Conservation (phyloP, 2,113 vertebrate genomes). For the Tichodroma muraria region DNA sequence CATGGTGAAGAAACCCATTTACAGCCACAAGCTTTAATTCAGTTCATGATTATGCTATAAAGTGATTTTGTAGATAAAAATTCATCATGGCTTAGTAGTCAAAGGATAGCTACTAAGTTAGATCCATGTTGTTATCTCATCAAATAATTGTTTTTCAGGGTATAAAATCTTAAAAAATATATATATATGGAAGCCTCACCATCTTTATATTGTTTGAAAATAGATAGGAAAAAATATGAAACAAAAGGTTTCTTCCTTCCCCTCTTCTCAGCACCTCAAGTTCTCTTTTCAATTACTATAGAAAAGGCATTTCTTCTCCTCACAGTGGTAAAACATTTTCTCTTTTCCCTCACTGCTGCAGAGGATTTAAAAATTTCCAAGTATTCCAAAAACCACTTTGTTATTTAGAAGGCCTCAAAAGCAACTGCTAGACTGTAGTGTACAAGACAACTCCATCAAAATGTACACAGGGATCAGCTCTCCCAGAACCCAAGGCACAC, state of each 20-base stretch:
- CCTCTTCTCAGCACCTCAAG: not conserved
- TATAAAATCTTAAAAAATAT: not conserved
- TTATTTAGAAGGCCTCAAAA: not conserved
- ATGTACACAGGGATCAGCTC: not conserved
- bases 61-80: not conserved
- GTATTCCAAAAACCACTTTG: not conserved
- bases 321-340: not conserved
- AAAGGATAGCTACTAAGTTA: not conserved
- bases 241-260: accelerated
- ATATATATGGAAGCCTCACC: not conserved
- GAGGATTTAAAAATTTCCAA: not conserved
- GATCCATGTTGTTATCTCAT: not conserved
- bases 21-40: not conserved
- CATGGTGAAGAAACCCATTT: not conserved
- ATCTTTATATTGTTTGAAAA: not conserved
- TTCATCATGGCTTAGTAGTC: not conserved
- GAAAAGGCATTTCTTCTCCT: not conserved
- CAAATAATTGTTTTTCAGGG: not conserved
- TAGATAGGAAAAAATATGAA: not conserved
- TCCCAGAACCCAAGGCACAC: not conserved
- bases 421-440: not conserved
- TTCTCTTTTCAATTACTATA: not conserved
- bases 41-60: not conserved
- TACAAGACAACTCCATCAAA: not conserved
- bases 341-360: not conserved